A percentile compares a stretch with the other conserved stretches of the same genome.
These are phyloP conservation scores for Bubo scandiacus DNA, from an alignment of 2,113 vertebrate genomes.

Conservation along the genomic window DNA sequence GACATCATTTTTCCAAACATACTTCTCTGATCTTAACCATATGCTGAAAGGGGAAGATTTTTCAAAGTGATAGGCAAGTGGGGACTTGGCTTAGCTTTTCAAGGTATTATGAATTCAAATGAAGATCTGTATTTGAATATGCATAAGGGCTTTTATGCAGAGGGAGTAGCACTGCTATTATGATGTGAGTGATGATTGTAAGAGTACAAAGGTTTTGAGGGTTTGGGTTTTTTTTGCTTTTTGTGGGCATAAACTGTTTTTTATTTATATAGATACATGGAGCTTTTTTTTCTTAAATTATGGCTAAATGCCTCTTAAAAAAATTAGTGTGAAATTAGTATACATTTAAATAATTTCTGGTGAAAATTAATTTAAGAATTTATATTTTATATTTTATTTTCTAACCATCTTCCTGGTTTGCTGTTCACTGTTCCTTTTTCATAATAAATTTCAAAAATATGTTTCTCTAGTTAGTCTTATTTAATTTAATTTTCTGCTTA, in stretches of 20 bases:
- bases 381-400: background rate
- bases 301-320: background rate
- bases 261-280: background rate
- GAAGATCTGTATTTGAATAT: slow-evolving; percentile 26
- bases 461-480: background rate
- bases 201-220: background rate
- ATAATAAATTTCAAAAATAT: background rate
- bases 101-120: slow-evolving; percentile 47
- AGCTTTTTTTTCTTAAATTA: background rate
- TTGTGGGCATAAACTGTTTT: background rate
- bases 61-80: slow-evolving; percentile 31
- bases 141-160: background rate
- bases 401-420: background rate
- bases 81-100: slow-evolving; percentile 1
- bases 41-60: slow-evolving; percentile 33
- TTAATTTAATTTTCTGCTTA: background rate
- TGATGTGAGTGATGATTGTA: background rate
- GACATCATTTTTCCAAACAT: slow-evolving; percentile 11
- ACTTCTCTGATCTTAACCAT: slow-evolving; percentile 41
- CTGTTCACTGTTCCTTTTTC: background rate
- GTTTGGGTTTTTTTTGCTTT: background rate
- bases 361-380: background rate
- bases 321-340: background rate
- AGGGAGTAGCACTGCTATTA: background rate
- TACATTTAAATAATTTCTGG: background rate